phyloP scores from a whole-genome alignment of 2,888 invertebrate genomes.

The Gortyna flavago region DNA sequence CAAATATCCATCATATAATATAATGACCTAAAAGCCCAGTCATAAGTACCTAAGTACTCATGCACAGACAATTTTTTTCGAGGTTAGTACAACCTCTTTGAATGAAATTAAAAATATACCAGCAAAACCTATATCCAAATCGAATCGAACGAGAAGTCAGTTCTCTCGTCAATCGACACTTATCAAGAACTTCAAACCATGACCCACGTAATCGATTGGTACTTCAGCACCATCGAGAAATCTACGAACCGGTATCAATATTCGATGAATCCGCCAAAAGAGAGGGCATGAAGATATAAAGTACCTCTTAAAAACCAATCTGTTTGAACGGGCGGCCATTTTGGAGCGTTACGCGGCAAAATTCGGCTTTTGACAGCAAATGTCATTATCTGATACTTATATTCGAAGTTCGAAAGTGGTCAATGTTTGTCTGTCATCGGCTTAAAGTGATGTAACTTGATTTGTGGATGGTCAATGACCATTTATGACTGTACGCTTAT shows the following conservation, averaged over 20 bases:
- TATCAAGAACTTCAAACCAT: slow-evolving; percentile 14
- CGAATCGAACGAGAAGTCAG: too few relatives aligned
- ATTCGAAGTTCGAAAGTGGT: slow-evolving; percentile 48
- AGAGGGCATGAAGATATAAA: slow-evolving; percentile 28
- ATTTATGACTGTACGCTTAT: not conserved
- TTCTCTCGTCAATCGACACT: slow-evolving; percentile 1
- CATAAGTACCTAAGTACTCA: not conserved
- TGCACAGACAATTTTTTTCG: not conserved
- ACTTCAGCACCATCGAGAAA: slow-evolving; percentile 20
- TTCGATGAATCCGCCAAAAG: slow-evolving; percentile 39
- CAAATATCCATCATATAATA: not conserved
- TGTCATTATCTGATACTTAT: slow-evolving; percentile 48
- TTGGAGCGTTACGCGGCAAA: slow-evolving; percentile 53
- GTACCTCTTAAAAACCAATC: slow-evolving; percentile 54
- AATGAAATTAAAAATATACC: not conserved
- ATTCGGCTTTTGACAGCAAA: slow-evolving; percentile 36
- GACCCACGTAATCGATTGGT: slow-evolving; percentile 25
- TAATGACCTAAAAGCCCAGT: not conserved
- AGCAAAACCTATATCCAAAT: not conserved
- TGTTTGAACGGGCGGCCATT: slow-evolving; percentile 45
- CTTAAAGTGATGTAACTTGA: slow-evolving; percentile 29
- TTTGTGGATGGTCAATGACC: slow-evolving; percentile 3
- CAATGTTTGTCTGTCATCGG: slow-evolving; percentile 35
- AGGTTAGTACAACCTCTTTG: not conserved
- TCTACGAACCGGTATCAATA: slow-evolving; percentile 41